phyloP scores from a whole-genome alignment of 2,113 vertebrate species.

The Rallus limicola region DNA sequence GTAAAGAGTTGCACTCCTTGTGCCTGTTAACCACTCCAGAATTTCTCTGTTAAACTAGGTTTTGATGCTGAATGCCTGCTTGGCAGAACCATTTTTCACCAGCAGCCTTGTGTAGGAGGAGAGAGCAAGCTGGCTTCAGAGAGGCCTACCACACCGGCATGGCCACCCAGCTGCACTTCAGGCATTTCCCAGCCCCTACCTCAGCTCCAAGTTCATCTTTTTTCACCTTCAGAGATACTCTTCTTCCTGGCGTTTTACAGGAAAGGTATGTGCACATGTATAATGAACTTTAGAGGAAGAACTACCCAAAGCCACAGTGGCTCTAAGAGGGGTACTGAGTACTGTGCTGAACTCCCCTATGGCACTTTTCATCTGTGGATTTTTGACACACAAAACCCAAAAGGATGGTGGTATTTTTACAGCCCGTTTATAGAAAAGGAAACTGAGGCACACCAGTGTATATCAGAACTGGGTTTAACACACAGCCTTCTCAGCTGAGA shows the following conservation, averaged over 20 bases:
- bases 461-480: neutral
- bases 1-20: fast-evolving
- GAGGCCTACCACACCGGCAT: neutral
- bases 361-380: neutral
- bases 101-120: neutral
- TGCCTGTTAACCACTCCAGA: neutral
- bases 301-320: neutral
- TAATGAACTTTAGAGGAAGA: neutral
- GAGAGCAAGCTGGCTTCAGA: neutral
- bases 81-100: neutral
- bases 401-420: neutral
- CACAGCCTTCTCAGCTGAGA: neutral
- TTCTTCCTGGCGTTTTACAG: neutral
- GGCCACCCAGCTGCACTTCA: neutral
- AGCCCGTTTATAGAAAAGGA: neutral
- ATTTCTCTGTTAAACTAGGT: neutral
- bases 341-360: neutral
- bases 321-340: neutral
- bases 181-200: neutral
- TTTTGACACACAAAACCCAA: neutral
- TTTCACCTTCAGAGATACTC: neutral
- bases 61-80: neutral
- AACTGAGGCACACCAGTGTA: fast-evolving
- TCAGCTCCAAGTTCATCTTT: neutral
- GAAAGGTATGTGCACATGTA: fast-evolving